Conservation (phyloP, 2,888 invertebrate genomes). For the Ernsta delagoae region DNA sequence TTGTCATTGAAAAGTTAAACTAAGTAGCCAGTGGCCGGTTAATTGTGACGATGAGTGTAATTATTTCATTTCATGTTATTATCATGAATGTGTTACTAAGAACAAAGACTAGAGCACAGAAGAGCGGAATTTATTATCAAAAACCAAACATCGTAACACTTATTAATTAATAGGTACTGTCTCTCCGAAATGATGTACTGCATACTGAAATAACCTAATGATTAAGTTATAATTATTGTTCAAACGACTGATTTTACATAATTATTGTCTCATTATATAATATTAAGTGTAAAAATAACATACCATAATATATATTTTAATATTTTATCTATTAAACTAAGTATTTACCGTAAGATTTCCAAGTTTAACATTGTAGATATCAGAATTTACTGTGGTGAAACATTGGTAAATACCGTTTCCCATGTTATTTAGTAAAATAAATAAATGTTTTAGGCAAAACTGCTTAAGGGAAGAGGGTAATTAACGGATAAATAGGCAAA, state of each 20-base stretch:
- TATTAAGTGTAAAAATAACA: conserved; percentile 33
- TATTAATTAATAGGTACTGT: not conserved
- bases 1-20: too few species aligned
- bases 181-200: conserved; percentile 37
- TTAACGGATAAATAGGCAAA: conserved; percentile 14
- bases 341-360: conserved; percentile 19
- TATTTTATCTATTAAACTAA: conserved; percentile 31
- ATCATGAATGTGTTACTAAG: too few species aligned
- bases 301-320: conserved; percentile 36
- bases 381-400: conserved; percentile 16
- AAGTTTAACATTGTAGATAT: conserved; percentile 27
- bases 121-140: too few species aligned
- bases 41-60: too few species aligned
- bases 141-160: not conserved
- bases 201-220: conserved; percentile 42
- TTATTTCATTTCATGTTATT: too few species aligned
- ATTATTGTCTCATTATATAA: conserved; percentile 35
- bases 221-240: conserved; percentile 63
- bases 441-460: conserved; percentile 22
- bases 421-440: not conserved
- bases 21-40: too few species aligned
- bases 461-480: conserved; percentile 28
- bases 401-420: not conserved
- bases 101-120: too few species aligned
- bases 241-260: conserved; percentile 47